Percentiles rank a stretch among this genome's conserved stretches.
phyloP scores from a whole-genome alignment of 2,113 vertebrate species.

The Xiphias gladius region DNA sequence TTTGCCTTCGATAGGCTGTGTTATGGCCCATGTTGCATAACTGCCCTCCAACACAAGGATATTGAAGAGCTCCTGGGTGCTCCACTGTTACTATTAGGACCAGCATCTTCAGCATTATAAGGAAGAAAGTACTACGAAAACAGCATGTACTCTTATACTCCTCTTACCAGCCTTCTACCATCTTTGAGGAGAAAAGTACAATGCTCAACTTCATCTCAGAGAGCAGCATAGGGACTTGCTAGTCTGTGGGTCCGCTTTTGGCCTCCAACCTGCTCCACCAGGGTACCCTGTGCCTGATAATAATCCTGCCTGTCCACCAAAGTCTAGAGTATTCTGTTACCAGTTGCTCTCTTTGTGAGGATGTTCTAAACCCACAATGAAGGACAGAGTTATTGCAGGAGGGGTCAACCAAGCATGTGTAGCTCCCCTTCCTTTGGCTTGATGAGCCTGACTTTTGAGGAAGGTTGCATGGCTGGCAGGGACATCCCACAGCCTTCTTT shows the following conservation, averaged over 20 bases:
- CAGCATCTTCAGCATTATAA: not conserved
- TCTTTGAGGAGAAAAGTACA: not conserved
- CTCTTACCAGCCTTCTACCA: not conserved
- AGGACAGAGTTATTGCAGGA: not conserved
- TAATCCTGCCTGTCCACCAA: not conserved
- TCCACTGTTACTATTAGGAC: not conserved
- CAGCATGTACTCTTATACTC: not conserved
- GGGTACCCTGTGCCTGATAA: not conserved
- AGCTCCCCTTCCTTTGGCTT: not conserved
- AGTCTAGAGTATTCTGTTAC: not conserved
- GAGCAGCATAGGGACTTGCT: not conserved
- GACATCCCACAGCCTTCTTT: not conserved
- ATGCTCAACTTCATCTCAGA: not conserved
- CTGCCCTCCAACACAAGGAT: not conserved
- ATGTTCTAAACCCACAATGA: not conserved
- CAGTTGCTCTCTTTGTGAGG: not conserved
- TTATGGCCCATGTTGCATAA: not conserved
- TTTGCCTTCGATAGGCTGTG: not conserved
- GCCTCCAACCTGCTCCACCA: not conserved
- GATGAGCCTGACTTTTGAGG: constrained; percentile 9
- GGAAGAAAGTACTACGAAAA: no score
- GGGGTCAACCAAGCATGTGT: not conserved
- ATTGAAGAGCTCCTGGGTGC: not conserved
- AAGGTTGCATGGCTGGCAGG: not conserved
- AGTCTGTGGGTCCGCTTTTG: not conserved